These are phyloP conservation scores for Sarcoramphus papa DNA, from an alignment of 2,797 vertebrate genomes.

Conservation along the genomic window DNA sequence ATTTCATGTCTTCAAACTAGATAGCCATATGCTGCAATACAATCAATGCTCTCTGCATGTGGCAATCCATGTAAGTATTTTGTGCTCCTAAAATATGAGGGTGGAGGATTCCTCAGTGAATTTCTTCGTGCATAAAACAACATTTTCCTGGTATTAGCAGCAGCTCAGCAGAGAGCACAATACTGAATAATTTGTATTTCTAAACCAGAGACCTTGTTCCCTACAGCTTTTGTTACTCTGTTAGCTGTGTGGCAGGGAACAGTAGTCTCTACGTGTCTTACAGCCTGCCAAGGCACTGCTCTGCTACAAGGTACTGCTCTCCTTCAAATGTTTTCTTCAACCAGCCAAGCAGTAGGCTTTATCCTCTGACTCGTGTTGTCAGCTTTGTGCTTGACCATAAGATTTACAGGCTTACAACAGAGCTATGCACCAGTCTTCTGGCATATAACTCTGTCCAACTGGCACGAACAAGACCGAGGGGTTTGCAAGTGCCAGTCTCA, in stretches of 20 bases:
- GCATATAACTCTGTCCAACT: background rate
- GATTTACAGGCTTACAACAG: background rate
- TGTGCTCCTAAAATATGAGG: background rate
- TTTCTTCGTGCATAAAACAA: background rate
- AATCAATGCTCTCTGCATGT: background rate
- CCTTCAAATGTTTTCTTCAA: background rate
- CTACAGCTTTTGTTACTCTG: background rate
- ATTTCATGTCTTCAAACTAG: background rate
- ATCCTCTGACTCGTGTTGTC: background rate
- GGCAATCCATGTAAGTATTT: background rate
- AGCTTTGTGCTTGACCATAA: slow-evolving; percentile 28
- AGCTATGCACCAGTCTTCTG: background rate
- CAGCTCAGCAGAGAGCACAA: background rate
- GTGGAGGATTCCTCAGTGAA: background rate
- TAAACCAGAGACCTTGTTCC: background rate
- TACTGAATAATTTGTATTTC: background rate
- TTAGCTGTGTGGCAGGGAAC: background rate
- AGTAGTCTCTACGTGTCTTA: background rate
- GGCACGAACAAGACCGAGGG: background rate
- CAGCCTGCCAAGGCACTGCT: background rate
- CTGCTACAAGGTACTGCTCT: background rate
- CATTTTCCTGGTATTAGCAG: background rate
- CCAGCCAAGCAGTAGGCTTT: background rate
- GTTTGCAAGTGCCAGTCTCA: background rate
- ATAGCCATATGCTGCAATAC: background rate